phyloP scores from a whole-genome alignment of 2,888 invertebrate genomes.

The Epistrophe eligans region DNA sequence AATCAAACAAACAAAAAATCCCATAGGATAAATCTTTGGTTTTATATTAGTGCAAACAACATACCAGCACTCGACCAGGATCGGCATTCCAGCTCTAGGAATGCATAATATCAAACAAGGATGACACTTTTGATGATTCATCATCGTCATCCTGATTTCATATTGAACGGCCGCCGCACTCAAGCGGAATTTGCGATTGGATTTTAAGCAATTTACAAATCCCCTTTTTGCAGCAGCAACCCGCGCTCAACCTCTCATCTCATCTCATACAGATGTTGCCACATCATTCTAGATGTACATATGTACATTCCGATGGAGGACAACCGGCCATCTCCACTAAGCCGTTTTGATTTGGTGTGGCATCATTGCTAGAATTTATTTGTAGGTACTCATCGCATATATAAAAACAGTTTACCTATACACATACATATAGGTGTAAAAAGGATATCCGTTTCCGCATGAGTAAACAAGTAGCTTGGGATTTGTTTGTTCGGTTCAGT shows the following conservation, averaged over 20 bases:
- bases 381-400: neutral
- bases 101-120: slow-evolving; percentile 38
- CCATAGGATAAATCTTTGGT: slow-evolving; percentile 18
- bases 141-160: slow-evolving; percentile 62
- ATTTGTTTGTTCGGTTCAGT: slow-evolving; percentile 52
- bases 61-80: neutral
- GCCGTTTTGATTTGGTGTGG: slow-evolving; percentile 51
- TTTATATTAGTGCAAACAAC: slow-evolving; percentile 27
- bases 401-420: neutral
- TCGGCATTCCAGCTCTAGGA: neutral
- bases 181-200: slow-evolving; percentile 66
- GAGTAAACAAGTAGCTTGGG: slow-evolving; percentile 36
- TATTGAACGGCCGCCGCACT: slow-evolving; percentile 49
- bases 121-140: slow-evolving; percentile 63
- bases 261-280: slow-evolving; percentile 7
- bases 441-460: slow-evolving; percentile 37
- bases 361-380: slow-evolving; percentile 14
- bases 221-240: slow-evolving; percentile 32
- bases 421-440: slow-evolving; percentile 31
- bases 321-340: slow-evolving; percentile 23
- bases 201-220: slow-evolving; percentile 66
- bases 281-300: neutral
- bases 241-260: neutral
- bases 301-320: too few relatives aligned
- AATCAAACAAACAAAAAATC: neutral